phyloP scores from a whole-genome alignment of 1,140 invertebrate genomes.

The Heliconius hermathena region DNA sequence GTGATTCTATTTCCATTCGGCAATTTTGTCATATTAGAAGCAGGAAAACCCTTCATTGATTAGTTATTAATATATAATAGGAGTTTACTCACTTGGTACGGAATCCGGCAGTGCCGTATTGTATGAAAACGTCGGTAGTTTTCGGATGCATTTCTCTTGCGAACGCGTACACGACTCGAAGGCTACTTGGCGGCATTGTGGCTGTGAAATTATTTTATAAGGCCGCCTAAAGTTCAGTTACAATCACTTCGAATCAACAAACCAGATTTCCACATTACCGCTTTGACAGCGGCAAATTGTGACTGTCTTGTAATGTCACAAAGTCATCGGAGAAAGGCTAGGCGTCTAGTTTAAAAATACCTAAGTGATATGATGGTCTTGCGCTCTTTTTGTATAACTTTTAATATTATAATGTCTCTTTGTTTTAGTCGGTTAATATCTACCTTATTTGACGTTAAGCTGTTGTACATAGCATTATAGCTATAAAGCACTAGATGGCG shows the following conservation, averaged over 20 bases:
- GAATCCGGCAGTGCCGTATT: conserved; percentile 88
- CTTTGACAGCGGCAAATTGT: conserved; percentile 58
- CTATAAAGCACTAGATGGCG: conserved; percentile 52
- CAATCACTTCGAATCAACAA: conserved; percentile 79
- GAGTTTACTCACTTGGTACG: conserved; percentile 84
- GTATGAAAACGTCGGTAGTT: conserved; percentile 83
- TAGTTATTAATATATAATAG: conserved; percentile 34
- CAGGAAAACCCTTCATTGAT: conserved; percentile 36
- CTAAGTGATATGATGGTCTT: not conserved
- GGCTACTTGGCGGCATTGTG: conserved; percentile 79
- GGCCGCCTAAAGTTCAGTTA: conserved; percentile 64
- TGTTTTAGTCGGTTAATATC: conserved; percentile 29
- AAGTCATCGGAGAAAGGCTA: conserved; percentile 46
- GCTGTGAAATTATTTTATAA: conserved; percentile 75
- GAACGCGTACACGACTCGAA: conserved; percentile 86
- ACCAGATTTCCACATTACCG: conserved; percentile 77
- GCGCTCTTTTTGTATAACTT: not conserved
- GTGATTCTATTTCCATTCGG: conserved; percentile 25
- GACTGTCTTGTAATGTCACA: conserved; percentile 50
- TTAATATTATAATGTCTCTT: not conserved
- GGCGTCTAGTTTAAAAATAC: conserved; percentile 15
- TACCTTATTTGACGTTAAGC: conserved; percentile 18
- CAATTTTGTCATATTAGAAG: conserved; percentile 9
- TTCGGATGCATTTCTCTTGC: conserved; percentile 89
- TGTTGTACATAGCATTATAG: conserved; percentile 26